Conservation (phyloP, 2,888 invertebrate species). For the Epinotia brunnichana region DNA sequence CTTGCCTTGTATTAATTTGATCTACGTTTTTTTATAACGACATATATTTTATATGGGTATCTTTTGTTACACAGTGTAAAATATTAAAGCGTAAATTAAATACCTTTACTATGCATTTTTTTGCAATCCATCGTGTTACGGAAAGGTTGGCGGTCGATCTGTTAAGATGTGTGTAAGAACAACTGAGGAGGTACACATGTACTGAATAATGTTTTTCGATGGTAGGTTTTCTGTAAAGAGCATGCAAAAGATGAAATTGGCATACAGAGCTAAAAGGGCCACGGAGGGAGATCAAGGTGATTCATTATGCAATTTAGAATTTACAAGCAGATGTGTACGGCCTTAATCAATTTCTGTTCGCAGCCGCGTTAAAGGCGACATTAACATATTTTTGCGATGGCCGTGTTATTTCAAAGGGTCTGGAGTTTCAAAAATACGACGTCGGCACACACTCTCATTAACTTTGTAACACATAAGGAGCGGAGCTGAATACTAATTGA, state of each 20-base stretch:
- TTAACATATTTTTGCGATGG: conserved; percentile 79
- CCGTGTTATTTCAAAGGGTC: conserved; percentile 74
- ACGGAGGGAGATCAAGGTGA: conserved; percentile 10
- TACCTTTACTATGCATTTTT: no score
- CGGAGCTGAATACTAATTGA: conserved; percentile 78
- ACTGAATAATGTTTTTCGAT: no score
- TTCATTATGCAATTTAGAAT: conserved; percentile 44
- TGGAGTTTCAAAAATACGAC: conserved; percentile 78
- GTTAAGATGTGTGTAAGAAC: no score
- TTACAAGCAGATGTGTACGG: conserved; percentile 41
- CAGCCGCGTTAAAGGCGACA: conserved; percentile 61
- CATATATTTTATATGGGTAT: no score
- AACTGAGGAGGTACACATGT: no score
- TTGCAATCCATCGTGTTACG: no score
- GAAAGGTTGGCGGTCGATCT: no score
- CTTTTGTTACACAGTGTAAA: no score
- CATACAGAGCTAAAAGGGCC: conserved; percentile 4
- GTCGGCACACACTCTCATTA: conserved; percentile 75
- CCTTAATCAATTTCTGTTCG: conserved; percentile 51
- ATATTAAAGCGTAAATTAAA: no score
- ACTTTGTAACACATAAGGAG: conserved; percentile 80
- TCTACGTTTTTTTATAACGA: no score
- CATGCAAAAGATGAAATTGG: conserved; percentile 1
- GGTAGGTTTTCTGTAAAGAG: neutral
- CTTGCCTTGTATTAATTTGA: no score